A percentile compares a stretch with the other conserved stretches of the same genome.
Evolutionary conservation across 2,888 invertebrate genomes (phyloP).

Genomic region (Papilio elwesi): DNA sequence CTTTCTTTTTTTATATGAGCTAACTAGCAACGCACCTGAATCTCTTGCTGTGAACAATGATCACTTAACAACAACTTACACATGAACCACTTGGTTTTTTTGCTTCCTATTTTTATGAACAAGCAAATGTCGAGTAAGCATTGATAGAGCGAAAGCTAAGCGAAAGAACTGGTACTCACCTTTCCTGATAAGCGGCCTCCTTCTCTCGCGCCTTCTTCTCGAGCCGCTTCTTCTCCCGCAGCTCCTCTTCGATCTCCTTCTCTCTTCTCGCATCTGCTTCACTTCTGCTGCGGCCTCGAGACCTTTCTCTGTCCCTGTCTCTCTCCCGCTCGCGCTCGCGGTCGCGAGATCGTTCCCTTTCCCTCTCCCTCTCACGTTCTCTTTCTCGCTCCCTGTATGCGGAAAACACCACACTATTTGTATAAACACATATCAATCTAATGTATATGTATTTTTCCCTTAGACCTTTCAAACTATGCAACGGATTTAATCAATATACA

Average conservation of each 20-base stretch:
- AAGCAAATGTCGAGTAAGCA: too few relatives aligned
- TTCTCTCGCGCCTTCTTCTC: conserved; percentile 97
- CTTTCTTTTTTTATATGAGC: too few relatives aligned
- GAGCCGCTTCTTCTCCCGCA: conserved; percentile 93
- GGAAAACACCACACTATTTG: conserved; percentile 2
- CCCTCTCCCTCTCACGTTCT: conserved; percentile 68
- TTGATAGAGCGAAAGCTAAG: background rate
- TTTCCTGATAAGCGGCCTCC: conserved; percentile 97
- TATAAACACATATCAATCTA: too few relatives aligned
- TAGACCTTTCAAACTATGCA: too few relatives aligned
- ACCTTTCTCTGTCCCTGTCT: conserved; percentile 76
- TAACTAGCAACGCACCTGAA: too few relatives aligned
- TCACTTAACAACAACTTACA: too few relatives aligned
- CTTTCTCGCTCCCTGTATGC: conserved; percentile 66
- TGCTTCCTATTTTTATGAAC: too few relatives aligned
- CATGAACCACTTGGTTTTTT: too few relatives aligned
- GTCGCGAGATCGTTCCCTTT: conserved; percentile 57
- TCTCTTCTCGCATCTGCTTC: conserved; percentile 88
- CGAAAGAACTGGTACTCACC: conserved; percentile 68
- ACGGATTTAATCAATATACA: too few relatives aligned
- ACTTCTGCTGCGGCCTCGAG: conserved; percentile 76
- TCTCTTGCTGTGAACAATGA: too few relatives aligned
- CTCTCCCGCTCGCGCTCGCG: conserved; percentile 73
- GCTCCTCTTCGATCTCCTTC: conserved; percentile 95
- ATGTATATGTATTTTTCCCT: too few relatives aligned